A percentile compares a stretch with the other conserved stretches of the same genome.
These are phyloP conservation scores for Falco cherrug DNA, from an alignment of 2,797 vertebrate species.

Conservation along the genomic window DNA sequence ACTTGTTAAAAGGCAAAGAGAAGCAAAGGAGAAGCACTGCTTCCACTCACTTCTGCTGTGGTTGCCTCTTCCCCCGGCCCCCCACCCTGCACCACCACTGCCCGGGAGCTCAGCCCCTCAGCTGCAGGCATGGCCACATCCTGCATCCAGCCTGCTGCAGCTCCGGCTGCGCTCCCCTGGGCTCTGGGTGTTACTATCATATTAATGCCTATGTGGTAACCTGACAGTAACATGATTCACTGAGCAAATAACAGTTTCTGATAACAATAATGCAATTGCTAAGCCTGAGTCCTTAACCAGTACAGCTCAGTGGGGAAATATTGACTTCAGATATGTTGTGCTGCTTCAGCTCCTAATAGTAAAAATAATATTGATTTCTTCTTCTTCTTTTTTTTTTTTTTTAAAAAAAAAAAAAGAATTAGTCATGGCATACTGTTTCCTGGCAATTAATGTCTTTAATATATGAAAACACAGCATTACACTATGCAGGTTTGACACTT, in stretches of 20 bases:
- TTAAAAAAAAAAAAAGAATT: not conserved
- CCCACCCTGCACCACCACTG: fast-evolving
- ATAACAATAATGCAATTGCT: not conserved
- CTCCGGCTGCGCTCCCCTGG: not conserved
- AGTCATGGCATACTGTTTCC: not conserved
- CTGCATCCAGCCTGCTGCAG: not conserved
- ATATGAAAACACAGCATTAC: not conserved
- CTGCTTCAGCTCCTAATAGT: not conserved
- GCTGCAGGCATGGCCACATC: fast-evolving
- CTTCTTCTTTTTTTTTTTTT: not conserved
- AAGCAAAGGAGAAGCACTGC: not conserved
- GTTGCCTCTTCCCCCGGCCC: not conserved
- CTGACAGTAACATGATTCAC: not conserved
- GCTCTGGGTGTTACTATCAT: not conserved
- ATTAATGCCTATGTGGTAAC: not conserved
- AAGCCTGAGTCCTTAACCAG: not conserved
- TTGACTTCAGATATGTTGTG: not conserved
- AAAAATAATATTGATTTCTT: constrained; percentile 32
- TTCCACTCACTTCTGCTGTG: too few species aligned
- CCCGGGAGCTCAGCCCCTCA: not conserved
- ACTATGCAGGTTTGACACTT: not conserved
- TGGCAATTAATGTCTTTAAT: constrained; percentile 27
- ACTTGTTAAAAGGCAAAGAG: not conserved
- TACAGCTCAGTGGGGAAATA: not conserved
- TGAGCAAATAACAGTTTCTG: not conserved